Evolutionary conservation across 37 sponge, comb jelly and placozoan genomes (phyloP), one percentile per base, ranked within the genome.

Genomic region (Ianthella basta): DNA sequence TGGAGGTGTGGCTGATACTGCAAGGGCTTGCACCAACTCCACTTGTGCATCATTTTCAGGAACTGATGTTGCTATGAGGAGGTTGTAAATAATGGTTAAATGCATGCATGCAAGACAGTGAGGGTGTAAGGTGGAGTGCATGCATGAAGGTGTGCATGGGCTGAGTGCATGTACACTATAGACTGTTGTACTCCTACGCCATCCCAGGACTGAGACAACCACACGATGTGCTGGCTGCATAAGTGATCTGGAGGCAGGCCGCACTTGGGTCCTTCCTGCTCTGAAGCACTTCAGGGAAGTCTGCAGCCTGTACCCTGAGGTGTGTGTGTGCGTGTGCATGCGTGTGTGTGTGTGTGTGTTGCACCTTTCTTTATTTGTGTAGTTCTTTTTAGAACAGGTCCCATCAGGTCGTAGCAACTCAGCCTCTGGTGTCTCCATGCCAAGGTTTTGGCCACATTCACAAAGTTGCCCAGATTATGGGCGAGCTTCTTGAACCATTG

Each of bases 121-220:
- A n/a, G n/a, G n/a, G n/a, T n/a, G n/a, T n/a, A n/a, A n/a, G n/a
- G n/a, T n/a, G n/a, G n/a, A n/a, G n/a, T n/a, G n/a, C n/a, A n/a
- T n/a, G n/a, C n/a, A n/a, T n/a, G n/a, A n/a, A n/a, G n/a, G n/a
- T n/a, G n/a, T n/a, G n/a, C n/a, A n/a, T n/a, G n/a, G n/a, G n/a
- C n/a, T n/a, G n/a, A n/a, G n/a, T n/a, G n/a, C n/a, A n/a, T n/a
- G n/a, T n/a, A n/a, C n/a, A n/a, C n/a, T n/a, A n/a, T n/a, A n/a
- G n/a, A n/a, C n/a, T n/a, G n/a, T n/a, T n/a, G n/a, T n/a, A n/a
- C n/a, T n/a, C n/a, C n/a, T n/a, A n/a, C n/a, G n/a, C n/a, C n/a
- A n/a, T n/a, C n/a, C n/a, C n/a, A 95, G 96, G 96, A 95, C 30
- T 72, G 94, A 4, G 96, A 95, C 84, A 81, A 84, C 60, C 96